Base-by-base conservation (phyloP, 2,888 invertebrate species). In the Drosophila stalkeri region DNA sequence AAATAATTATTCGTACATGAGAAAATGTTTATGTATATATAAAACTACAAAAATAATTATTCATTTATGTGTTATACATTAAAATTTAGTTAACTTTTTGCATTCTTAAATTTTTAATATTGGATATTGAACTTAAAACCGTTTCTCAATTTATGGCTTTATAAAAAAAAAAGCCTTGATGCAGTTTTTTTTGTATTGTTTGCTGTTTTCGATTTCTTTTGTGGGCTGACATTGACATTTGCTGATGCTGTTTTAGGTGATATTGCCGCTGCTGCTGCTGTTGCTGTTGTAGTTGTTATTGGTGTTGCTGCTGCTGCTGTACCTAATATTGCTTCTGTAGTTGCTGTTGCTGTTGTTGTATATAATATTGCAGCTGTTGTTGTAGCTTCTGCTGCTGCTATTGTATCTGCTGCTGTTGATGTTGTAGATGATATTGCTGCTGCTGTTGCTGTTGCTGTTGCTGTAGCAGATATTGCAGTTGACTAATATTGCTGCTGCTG, bases 181-280 rank as follows among this genome's bases (percentile, higher is more conserved):
- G 71, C 69, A 69, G 62, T 73, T 71, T 49, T 43, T 61, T 72
- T 72, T 54, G 43, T 69, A 61, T 55, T 74, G 41, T 57, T 59
- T 47, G 64, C 64, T 52, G 31, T 64, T 71, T 76, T 82, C 44
- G 75, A 67, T 75, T 75, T 77, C 73, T 81, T 82, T 77, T 54
- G 72, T 75, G 80, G 77, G 68, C 80, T 91, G 91, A 82, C 90
- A 91, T 91, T 90, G 90, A 90, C 87, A 91, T 89, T 91, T 91
- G 89, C 86, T 83, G 75, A 65, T 79, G 82, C 67, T 73, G 68
- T 69, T 72, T 65, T 68, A 69, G 57, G 33, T 52, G 27, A 35
- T 71, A 61, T 64, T 66, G 73, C 56, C 64, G 35, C 2, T 52
- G 35, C 1, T 52, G 52, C 52, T 55, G 61, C 41, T 47, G 43